A percentile compares a stretch with the other conserved stretches of the same genome.
These are phyloP conservation scores for Myopa tessellatipennis DNA, from an alignment of 2,888 invertebrate species.

Conservation along the genomic window DNA sequence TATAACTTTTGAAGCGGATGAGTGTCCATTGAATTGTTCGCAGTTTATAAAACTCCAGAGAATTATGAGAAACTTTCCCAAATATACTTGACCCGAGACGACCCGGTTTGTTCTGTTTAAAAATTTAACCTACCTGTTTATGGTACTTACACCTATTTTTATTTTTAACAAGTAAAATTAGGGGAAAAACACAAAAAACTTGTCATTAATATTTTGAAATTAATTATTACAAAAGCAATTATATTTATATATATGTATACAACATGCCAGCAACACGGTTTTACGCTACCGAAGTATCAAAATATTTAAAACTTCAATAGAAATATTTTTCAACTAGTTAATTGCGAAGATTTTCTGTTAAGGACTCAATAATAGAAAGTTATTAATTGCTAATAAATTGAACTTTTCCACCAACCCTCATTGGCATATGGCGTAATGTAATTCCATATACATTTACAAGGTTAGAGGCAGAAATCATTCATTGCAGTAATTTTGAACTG, in stretches of 20 bases:
- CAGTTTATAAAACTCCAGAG: background rate
- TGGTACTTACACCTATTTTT: background rate
- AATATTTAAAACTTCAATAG: background rate
- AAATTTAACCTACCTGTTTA: background rate
- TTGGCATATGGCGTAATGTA: background rate
- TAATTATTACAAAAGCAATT: background rate
- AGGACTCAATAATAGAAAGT: background rate
- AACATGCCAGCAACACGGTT: background rate
- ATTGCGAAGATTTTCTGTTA: background rate
- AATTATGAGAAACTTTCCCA: background rate
- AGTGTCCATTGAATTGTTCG: background rate
- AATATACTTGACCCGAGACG: background rate
- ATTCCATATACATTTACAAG: background rate
- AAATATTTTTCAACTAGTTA: too few relatives aligned
- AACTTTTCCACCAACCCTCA: background rate
- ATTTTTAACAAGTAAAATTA: background rate
- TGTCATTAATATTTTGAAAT: background rate
- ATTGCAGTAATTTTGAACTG: background rate
- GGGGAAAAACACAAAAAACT: background rate
- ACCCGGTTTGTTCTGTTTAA: background rate
- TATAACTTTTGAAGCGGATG: constrained; percentile 1
- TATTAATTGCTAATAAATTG: background rate
- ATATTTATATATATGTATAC: background rate
- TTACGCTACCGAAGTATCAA: background rate
- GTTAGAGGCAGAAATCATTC: background rate